Conservation (phyloP, 2,888 invertebrate genomes). For the Automeris io region DNA sequence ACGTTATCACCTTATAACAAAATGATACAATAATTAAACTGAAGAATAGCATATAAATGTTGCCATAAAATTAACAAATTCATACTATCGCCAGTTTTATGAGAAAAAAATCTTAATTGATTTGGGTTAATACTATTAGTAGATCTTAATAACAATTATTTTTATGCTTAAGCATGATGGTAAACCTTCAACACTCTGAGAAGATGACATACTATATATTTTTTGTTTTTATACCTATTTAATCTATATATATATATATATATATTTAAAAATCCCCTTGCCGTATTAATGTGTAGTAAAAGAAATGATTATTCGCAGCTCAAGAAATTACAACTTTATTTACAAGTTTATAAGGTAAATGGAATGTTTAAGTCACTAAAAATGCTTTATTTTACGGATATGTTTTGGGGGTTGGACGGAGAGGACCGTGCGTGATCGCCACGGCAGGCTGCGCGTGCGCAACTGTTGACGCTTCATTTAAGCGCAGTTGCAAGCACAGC, state of each 20-base stretch:
- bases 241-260: slow-evolving; percentile 46
- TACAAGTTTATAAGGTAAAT: slow-evolving; percentile 44
- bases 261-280: slow-evolving; percentile 40
- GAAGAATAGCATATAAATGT: neutral
- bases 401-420: slow-evolving; percentile 9
- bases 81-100: neutral
- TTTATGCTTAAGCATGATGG: neutral
- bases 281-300: slow-evolving; percentile 33
- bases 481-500: slow-evolving; percentile 86
- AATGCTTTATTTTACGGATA: slow-evolving; percentile 11
- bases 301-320: slow-evolving; percentile 41
- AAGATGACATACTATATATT: slow-evolving; percentile 36
- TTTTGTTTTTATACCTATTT: too few relatives aligned
- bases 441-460: slow-evolving; percentile 11
- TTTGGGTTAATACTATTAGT: slow-evolving; percentile 2
- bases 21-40: too few relatives aligned
- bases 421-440: slow-evolving; percentile 8
- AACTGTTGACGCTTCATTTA: slow-evolving; percentile 36
- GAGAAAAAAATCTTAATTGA: neutral
- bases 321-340: slow-evolving; percentile 54
- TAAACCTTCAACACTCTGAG: neutral
- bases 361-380: slow-evolving; percentile 24
- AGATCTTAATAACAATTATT: slow-evolving; percentile 1
- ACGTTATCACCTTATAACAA: neutral
- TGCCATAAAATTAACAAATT: too few relatives aligned